Base-by-base conservation (phyloP, 2,888 invertebrate genomes). In the Callimorpha dominula region DNA sequence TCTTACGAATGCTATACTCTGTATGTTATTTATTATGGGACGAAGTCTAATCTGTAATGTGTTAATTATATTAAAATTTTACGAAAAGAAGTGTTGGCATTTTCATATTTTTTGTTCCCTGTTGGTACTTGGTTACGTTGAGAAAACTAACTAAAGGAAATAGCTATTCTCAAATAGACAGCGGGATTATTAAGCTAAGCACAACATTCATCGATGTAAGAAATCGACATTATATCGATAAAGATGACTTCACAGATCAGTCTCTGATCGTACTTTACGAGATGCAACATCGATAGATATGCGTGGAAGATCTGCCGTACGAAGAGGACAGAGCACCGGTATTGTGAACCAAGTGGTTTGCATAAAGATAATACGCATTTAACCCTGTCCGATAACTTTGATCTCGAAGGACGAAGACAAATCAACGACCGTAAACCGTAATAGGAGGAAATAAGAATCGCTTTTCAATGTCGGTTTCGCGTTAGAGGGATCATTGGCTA, bases 351-450 rank as follows among this genome's bases (percentile, higher is more conserved):
- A 94, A 95, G 95, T 95, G 94, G 93, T 91, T 94, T 94, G 95
- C 95, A 95, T 95, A 95, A 95, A 95, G 95, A 95, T 95, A 95
- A 95, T 95, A 92, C 92, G 91, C 94, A 95, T 95, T 95, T 93
- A 94, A 92, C 88, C 83, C 84, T 85, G 80, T 87, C 89, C 88
- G 89, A 89, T 87, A 86, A 86, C 86, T 81, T 87, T 87, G 88
- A 90, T 88, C 94, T 83, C 91, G 91, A 91, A 87, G 87, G 83
- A 82, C 86, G 79, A 78, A 82, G 79, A 73, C 72, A 76, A 72
- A 77, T 82, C 83, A 77, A 73, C 85, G 78, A 89, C 82, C 86
- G 75, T 81, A 80, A 83, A 82, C 91, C 87, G 86, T 94, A 90
- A 77, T 68, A 20, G 74, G 78, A 80, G 73, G 83, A 72, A 64